A percentile compares a stretch with the other conserved stretches of the same genome.
These are phyloP conservation scores for Zelleria hepariella DNA, from an alignment of 2,888 invertebrate genomes.

Conservation along the genomic window DNA sequence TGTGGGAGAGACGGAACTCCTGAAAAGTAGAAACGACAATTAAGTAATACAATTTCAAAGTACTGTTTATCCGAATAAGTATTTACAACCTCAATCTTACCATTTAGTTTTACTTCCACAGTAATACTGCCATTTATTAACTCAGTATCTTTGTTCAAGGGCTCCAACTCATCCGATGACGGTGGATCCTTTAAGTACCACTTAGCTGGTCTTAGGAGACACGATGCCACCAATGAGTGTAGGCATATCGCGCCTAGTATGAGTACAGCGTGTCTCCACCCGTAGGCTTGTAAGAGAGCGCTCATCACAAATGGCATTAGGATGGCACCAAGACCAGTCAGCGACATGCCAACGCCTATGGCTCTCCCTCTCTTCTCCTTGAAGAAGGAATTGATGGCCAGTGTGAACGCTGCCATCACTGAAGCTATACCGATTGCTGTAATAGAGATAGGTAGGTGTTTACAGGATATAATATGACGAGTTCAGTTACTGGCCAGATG, in stretches of 20 bases:
- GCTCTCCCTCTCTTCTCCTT: conserved; percentile 74
- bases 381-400: conserved; percentile 78
- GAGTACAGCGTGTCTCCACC: conserved; percentile 73
- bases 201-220: conserved; percentile 76
- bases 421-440: conserved; percentile 75
- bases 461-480: too few species aligned
- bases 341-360: conserved; percentile 74
- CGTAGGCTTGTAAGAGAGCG: conserved; percentile 66
- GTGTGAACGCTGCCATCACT: conserved; percentile 72
- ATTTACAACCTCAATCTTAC: conserved; percentile 20
- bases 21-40: conserved; percentile 21
- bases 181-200: conserved; percentile 72
- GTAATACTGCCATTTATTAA: conserved; percentile 41
- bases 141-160: conserved; percentile 43
- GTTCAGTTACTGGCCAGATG: too few species aligned
- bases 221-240: conserved; percentile 72
- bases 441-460: conserved; percentile 21
- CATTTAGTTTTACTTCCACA: conserved; percentile 34
- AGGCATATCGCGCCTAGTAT: conserved; percentile 74
- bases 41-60: neutral
- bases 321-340: conserved; percentile 78
- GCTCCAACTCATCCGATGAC: conserved; percentile 38
- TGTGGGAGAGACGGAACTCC: conserved; percentile 31
- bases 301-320: conserved; percentile 75
- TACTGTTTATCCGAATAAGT: too few species aligned